Base-by-base conservation (phyloP, 2,113 vertebrate species). In the Erinaceus europaeus region DNA sequence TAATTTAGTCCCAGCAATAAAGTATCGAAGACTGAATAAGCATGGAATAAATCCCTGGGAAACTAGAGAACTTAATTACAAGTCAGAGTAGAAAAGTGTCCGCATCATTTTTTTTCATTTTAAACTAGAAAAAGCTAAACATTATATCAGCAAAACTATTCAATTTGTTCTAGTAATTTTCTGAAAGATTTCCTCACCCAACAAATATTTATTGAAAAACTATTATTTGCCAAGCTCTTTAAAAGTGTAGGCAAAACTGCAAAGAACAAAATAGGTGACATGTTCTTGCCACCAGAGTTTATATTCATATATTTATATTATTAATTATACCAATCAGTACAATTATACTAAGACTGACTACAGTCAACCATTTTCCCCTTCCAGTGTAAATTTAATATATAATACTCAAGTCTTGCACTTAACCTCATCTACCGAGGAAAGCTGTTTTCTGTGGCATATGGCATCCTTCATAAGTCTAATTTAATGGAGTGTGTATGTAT, bases 101-200 rank as follows among this genome's bases (percentile, higher is more conserved):
- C 21, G 57, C 83, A 76, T 78, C 20, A 13, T 14, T 90, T 14
- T 90, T 46, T 76, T 88, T 38, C 79, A 48, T 59, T 74, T 21
- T 74, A 87, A 77, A n/a, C 17, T 67, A 29, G 23, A 67, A 61
- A 90, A 88, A 71, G 4, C 4, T 48, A 42, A 9, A 78, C 3
- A 62, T 53, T 72, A 12, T 55, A 53, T 40, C 61, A 86, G 23
- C 5, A 52, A 84, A 84, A 82, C 53, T 13, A 46, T 64, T 76
- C 15, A 12, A 50, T 53, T 84, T 75, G 1, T 62, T 84, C 32
- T 18, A 81, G 27, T 90, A 25, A 68, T 78, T 90, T 86, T 90
- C 32, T 74, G 68, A 78, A 46, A 20, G 32, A 61, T 77, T 40
- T 32, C 57, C n/a, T 78, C 29, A 82, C 55, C 74, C 25, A 57